These are phyloP conservation scores for Chrysolina oricalcia DNA, from an alignment of 2,888 invertebrate genomes.

Conservation along the genomic window DNA sequence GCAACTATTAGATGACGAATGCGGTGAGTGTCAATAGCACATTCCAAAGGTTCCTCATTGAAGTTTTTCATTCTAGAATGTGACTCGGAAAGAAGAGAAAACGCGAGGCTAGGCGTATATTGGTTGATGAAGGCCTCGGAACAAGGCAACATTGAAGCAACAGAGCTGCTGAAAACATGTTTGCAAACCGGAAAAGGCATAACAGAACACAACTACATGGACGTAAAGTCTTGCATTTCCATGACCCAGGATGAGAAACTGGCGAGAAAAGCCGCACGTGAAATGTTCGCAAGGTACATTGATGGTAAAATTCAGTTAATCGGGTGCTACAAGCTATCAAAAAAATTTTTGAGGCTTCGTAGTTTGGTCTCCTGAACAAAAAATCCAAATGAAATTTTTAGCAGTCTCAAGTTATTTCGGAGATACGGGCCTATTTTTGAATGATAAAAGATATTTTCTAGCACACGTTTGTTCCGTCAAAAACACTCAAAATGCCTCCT, in stretches of 20 bases:
- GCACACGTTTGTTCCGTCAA: no score
- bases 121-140: conserved; percentile 96
- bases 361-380: no score
- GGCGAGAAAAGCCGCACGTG: conserved; percentile 89
- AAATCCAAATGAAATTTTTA: no score
- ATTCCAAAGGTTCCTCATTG: background rate
- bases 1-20: conserved; percentile 84
- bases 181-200: conserved; percentile 83
- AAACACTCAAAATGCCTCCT: no score
- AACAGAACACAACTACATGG: conserved; percentile 81
- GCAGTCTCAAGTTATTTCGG: no score
- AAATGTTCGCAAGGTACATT: conserved; percentile 87
- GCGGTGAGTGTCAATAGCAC: conserved; percentile 74
- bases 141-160: conserved; percentile 92
- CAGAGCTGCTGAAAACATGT: conserved; percentile 83
- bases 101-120: conserved; percentile 87
- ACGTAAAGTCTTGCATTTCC: conserved; percentile 85
- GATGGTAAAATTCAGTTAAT: no score
- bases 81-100: conserved; percentile 82
- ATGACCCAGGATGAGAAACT: conserved; percentile 91
- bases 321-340: no score
- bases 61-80: conserved; percentile 55
- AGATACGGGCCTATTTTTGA: no score
- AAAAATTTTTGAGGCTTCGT: no score
- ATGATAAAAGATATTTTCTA: no score